Conservation (phyloP, 2,888 invertebrate genomes). For the Tridacna gigas region DNA sequence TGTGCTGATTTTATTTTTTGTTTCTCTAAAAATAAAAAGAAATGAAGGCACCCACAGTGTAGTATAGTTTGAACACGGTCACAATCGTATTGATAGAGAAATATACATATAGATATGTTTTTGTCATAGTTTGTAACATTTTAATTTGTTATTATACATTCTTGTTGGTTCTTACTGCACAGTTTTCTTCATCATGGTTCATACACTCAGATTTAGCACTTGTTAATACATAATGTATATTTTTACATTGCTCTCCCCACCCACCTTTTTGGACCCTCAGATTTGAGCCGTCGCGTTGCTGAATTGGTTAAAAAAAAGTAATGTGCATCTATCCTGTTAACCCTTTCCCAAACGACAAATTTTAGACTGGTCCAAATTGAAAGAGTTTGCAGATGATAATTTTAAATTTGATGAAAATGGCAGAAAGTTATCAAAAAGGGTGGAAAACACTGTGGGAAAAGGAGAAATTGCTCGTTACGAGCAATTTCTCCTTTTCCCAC, state of each 20-base stretch:
- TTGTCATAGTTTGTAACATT: not conserved
- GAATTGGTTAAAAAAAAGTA: too few species aligned
- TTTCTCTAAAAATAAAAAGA: not conserved
- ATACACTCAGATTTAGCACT: slow-evolving; percentile 2
- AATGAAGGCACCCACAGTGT: not conserved
- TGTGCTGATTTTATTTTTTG: not conserved
- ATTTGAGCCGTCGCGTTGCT: too few species aligned
- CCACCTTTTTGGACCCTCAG: not conserved
- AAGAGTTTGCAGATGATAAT: too few species aligned
- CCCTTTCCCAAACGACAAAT: too few species aligned
- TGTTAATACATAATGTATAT: slow-evolving; percentile 1
- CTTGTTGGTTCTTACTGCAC: slow-evolving; percentile 13
- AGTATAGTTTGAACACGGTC: not conserved
- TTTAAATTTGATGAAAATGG: too few species aligned
- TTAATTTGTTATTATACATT: slow-evolving; percentile 6
- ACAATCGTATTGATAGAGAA: not conserved
- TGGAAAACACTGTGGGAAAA: too few species aligned
- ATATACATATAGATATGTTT: not conserved
- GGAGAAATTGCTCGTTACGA: too few species aligned
- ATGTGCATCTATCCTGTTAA: too few species aligned
- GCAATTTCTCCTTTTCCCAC: too few species aligned
- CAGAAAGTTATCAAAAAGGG: too few species aligned
- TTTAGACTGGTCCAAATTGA: too few species aligned
- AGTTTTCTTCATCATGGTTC: not conserved
- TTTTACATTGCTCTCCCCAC: not conserved